Evolutionary conservation across 2,113 vertebrate genomes (phyloP).

Genomic region (Poeciliopsis prolifica): DNA sequence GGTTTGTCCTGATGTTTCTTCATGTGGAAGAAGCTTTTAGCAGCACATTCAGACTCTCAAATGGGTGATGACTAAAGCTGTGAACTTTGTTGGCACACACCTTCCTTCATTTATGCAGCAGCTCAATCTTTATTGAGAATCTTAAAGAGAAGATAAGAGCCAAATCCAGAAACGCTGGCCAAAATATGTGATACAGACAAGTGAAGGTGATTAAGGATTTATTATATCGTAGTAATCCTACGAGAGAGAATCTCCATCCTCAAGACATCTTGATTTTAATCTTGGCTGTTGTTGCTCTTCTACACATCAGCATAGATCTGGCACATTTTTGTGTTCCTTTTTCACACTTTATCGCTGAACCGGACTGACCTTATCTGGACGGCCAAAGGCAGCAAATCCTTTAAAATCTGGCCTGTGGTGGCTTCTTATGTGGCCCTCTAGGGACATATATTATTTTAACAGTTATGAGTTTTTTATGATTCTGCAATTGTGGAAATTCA

Average conservation of each 20-base stretch:
- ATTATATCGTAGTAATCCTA: background rate
- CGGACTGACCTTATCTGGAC: background rate
- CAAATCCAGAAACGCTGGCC: background rate
- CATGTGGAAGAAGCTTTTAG: conserved; percentile 19
- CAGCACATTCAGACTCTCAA: background rate
- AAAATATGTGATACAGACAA: background rate
- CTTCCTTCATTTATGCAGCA: background rate
- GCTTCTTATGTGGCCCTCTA: too few relatives aligned
- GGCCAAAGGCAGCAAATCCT: background rate
- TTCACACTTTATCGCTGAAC: background rate
- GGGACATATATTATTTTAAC: too few relatives aligned
- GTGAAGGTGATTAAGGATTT: background rate
- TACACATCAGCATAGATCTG: background rate
- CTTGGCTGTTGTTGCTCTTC: background rate
- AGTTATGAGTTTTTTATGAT: too few relatives aligned
- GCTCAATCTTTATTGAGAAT: background rate
- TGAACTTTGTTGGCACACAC: background rate
- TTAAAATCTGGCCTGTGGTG: too few relatives aligned
- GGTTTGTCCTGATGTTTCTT: background rate
- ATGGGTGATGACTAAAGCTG: background rate
- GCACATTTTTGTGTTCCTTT: background rate
- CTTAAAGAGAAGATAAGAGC: background rate
- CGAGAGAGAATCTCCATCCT: too few relatives aligned
- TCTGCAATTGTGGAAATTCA: too few relatives aligned
- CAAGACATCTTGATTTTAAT: too few relatives aligned